These are phyloP conservation scores for Pagrus major DNA, from an alignment of 2,113 vertebrate genomes.

Conservation along the genomic window DNA sequence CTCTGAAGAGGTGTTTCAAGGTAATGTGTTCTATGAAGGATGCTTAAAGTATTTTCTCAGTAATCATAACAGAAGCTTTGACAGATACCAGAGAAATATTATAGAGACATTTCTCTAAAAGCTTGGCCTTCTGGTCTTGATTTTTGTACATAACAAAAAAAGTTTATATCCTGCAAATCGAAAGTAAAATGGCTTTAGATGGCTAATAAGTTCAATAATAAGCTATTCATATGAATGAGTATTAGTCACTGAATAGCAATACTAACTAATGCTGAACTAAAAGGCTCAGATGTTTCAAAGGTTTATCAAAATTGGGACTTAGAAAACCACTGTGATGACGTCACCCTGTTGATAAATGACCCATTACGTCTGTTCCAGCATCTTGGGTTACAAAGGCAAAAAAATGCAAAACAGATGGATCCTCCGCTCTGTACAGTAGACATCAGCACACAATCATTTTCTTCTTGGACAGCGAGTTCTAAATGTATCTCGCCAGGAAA, in stretches of 20 bases:
- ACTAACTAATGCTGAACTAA: background rate
- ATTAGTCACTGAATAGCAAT: background rate
- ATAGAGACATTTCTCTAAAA: background rate
- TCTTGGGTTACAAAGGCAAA: background rate
- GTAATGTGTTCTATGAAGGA: background rate
- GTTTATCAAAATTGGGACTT: background rate
- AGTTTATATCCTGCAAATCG: background rate
- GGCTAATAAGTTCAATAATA: background rate
- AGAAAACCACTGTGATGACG: background rate
- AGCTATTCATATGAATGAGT: background rate
- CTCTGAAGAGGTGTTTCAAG: conserved; percentile 4
- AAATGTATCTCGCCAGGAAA: background rate
- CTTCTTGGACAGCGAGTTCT: background rate
- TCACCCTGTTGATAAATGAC: background rate
- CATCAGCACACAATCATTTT: conserved; percentile 6
- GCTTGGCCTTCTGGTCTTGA: background rate
- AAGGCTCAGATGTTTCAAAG: background rate
- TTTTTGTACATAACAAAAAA: background rate
- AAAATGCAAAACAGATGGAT: conserved; percentile 7
- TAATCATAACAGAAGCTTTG: background rate
- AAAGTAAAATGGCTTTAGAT: background rate
- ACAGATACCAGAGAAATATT: background rate
- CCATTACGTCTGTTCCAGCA: background rate
- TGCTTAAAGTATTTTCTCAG: background rate
- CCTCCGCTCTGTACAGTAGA: background rate